Percentiles rank a stretch among this genome's conserved stretches.
phyloP scores from a whole-genome alignment of 2,888 invertebrate genomes.

The Cantharis rufa region DNA sequence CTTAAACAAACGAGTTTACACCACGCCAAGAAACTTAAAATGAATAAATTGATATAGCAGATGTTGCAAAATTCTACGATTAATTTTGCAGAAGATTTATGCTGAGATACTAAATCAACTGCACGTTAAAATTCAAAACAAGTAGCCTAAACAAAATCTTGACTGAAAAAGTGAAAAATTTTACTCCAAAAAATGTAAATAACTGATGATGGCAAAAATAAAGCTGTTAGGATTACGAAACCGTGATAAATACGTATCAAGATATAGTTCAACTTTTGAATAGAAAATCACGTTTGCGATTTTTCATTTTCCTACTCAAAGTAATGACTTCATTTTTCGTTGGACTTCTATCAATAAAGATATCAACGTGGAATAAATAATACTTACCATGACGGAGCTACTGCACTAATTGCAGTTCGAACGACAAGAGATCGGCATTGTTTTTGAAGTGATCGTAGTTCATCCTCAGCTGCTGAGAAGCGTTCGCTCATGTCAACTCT shows the following conservation, averaged over 20 bases:
- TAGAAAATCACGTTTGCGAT: slow-evolving; percentile 8
- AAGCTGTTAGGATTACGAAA: neutral
- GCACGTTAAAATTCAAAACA: neutral
- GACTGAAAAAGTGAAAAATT: neutral
- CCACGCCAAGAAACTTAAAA: slow-evolving; percentile 20
- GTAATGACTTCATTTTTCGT: slow-evolving; percentile 15
- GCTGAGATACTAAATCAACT: slow-evolving; percentile 10
- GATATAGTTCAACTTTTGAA: slow-evolving; percentile 9
- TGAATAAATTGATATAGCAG: slow-evolving; percentile 25
- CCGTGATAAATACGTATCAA: slow-evolving; percentile 19
- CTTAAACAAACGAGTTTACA: slow-evolving; percentile 31
- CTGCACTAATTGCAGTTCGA: slow-evolving; percentile 56
- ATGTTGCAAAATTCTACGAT: slow-evolving; percentile 14
- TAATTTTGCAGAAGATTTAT: slow-evolving; percentile 19
- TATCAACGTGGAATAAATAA: neutral
- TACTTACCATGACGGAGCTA: slow-evolving; percentile 37
- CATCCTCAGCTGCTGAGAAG: slow-evolving; percentile 72
- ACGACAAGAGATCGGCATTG: slow-evolving; percentile 70
- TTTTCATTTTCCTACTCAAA: slow-evolving; percentile 16
- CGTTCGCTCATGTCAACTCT: slow-evolving; percentile 69
- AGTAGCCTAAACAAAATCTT: neutral
- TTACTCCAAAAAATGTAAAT: neutral
- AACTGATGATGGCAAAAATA: slow-evolving; percentile 1
- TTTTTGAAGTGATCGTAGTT: slow-evolving; percentile 70
- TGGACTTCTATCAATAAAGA: neutral